Evolutionary conservation across 2,888 invertebrate genomes (phyloP), one percentile per base, ranked within the genome.

Genomic region (Stramonita haemastoma): DNA sequence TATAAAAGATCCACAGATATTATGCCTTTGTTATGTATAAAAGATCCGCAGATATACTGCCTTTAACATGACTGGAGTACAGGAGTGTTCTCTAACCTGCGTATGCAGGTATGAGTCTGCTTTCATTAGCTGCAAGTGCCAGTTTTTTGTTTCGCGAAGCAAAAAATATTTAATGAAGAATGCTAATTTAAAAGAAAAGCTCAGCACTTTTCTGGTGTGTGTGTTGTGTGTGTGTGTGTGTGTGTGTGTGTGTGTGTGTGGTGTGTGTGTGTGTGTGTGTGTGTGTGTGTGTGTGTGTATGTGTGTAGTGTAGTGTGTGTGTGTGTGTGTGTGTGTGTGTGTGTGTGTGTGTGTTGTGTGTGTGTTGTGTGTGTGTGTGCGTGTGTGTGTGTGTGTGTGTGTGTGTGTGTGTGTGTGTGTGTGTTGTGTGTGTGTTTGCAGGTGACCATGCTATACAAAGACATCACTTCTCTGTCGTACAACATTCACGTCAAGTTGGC

Each of bases 381-480:
- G 22, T 32, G n/a, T 66, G 36, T 17, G 57, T 87, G 66, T 90
- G 90, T 90, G 70, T 90, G 36, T 34, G 56, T 84, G 84, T 84
- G 84, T 66, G 36, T 22, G 86, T 34, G 26, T 34, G 26, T 60
- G 56, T 83, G 83, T 22, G 46, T n/a, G 83, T 79, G 79, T 79
- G 79, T 56, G 56, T 22, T 81, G 84, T 26, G n/a, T 46, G n/a
- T 46, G 32, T 56, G n/a, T 36, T 29, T 86, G 57, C 91, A 91
- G 91, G 77, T 90, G 32, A 83, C 89, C 86, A 79, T 90, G 70
- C 81, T 90, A 60, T 91, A 90, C 73, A 66, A 88, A 60, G 60
- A 46, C n/a, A 87, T 91, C 77, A 36, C 56, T 19, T 70, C 86
- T 11, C 57, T 85, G 46, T 34, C 87, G 29, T 90, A 87, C 73